Evolutionary conservation across 64 coral and sea anemone genomes (phyloP).

Genomic region (Stylophora pistillata): DNA sequence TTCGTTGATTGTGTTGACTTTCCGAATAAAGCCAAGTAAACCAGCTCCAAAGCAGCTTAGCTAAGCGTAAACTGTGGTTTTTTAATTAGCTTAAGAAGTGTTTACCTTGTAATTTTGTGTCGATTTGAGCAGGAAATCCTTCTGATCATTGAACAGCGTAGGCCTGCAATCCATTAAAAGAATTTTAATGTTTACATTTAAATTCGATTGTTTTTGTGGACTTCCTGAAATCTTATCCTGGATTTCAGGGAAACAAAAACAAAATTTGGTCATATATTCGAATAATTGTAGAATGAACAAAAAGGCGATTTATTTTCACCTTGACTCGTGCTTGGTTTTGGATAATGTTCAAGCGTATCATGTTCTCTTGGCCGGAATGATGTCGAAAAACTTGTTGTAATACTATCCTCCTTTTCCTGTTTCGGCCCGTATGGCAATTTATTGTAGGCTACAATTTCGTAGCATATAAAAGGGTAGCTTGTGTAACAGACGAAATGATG

Average conservation of each 20-base stretch:
- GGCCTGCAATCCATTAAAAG: neutral
- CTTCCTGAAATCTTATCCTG: neutral
- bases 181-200: neutral
- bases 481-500: too few species aligned
- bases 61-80: neutral
- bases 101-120: neutral
- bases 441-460: too few species aligned
- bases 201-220: neutral
- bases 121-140: neutral
- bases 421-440: too few species aligned
- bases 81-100: constrained; percentile 5
- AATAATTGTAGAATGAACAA: neutral
- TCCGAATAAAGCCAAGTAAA: neutral
- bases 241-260: neutral
- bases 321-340: too few species aligned
- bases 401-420: too few species aligned
- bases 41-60: neutral
- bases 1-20: neutral
- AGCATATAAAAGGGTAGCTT: too few species aligned
- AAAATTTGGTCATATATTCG: neutral
- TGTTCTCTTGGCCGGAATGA: too few species aligned
- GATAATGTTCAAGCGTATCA: too few species aligned
- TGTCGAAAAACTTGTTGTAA: too few species aligned
- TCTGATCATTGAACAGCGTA: neutral
- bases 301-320: neutral